Base-by-base conservation (phyloP, 2,113 vertebrate species). In the Corythornis vintsioides region DNA sequence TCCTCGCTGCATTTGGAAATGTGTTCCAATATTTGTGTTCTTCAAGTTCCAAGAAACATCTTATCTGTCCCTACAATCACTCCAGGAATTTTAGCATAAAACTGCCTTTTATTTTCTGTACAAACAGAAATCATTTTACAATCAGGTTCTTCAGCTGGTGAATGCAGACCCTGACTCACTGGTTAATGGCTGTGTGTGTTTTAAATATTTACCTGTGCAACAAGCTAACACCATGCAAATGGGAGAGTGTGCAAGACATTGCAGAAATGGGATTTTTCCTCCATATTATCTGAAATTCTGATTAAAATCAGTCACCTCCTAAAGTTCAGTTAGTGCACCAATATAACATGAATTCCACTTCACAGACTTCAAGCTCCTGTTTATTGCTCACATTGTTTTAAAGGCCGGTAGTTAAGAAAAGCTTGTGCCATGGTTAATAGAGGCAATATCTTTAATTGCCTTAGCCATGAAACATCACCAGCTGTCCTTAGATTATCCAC, bases 11-110 rank as follows among this genome's bases (percentile, higher is more conserved):
- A 4, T 71, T 71, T 92, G 87, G 67, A 89, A 83, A 18, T 22
- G 17, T 3, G 4, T 81, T 93, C 93, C 96, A 95, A 74, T 91
- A 89, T 90, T 79, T n/a, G 7, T 74, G 67, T 65, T 85, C 78
- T 64, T 83, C 43, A 35, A 86, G 78, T 93, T 95, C 87, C 85
- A 91, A 91, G 92, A 90, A 95, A 84, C 59, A 77, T 88, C 82
- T 95, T 96, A 91, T 95, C 91, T 93, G 63, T 71, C 70, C 53
- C 53, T 75, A 40, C 26, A 72, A 95, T 91, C 91, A 79, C 79
- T 85, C 40, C 80, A 83, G 60, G 64, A 83, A 86, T 88, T 92
- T 79, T 80, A 63, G 50, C n/a, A 64, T 31, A 38, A 74, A 90
- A 16, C 18, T 4, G 56, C 38, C 47, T 76, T 83, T 67, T 88